A percentile compares a stretch with the other conserved stretches of the same genome.
These are phyloP conservation scores for Hemicordylus capensis DNA, from an alignment of 2,113 vertebrate genomes.

Conservation along the genomic window DNA sequence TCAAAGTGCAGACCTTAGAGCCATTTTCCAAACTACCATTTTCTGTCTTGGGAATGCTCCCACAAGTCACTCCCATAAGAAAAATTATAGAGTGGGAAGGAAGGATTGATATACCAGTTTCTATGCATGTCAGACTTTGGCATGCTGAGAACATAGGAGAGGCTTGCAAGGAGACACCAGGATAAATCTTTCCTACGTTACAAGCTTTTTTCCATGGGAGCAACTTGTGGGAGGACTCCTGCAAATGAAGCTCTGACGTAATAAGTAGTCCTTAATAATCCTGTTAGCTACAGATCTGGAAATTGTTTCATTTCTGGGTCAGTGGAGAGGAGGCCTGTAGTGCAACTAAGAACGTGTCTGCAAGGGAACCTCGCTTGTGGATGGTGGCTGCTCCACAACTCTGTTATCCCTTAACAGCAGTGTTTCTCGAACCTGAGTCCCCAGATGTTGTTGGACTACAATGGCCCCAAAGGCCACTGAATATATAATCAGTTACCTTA, in stretches of 20 bases:
- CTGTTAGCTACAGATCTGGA: neutral
- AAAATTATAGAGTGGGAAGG: slow-evolving; percentile 15
- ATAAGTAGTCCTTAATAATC: neutral
- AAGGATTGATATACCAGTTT: neutral
- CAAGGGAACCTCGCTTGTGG: neutral
- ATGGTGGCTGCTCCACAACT: too few species aligned
- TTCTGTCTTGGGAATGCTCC: neutral
- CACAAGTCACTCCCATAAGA: slow-evolving; percentile 4
- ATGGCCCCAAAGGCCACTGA: too few species aligned
- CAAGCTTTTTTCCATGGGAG: neutral
- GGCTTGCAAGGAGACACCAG: neutral
- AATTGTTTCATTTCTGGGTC: neutral
- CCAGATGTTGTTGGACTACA: too few species aligned
- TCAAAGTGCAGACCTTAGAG: neutral
- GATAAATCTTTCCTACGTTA: neutral
- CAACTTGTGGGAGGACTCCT: neutral
- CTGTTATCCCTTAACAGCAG: too few species aligned
- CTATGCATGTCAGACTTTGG: neutral
- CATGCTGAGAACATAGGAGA: neutral
- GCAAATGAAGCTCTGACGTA: neutral
- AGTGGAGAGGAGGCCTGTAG: neutral
- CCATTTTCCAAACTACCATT: slow-evolving; percentile 9
- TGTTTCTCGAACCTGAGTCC: too few species aligned
- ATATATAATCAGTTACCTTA: too few species aligned
- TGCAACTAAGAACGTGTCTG: too few species aligned